Conservation (phyloP, 1,140 invertebrate genomes). For the Calephelis virginiensis region DNA sequence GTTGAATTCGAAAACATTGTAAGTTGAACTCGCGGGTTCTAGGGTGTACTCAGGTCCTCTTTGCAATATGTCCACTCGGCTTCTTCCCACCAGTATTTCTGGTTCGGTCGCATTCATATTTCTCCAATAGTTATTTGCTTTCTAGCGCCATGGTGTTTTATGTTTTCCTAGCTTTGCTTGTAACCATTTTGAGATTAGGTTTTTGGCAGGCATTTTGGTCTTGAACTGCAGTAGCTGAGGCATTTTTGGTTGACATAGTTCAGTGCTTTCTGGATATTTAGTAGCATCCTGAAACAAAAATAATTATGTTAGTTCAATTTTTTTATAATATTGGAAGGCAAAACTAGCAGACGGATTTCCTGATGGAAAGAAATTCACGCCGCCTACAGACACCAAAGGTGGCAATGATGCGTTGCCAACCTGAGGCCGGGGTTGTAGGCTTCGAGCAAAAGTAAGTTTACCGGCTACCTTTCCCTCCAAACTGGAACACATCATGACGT, state of each 20-base stretch:
- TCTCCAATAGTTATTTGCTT: slow-evolving; percentile 56
- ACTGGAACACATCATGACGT: too few relatives aligned
- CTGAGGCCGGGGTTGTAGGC: too few relatives aligned
- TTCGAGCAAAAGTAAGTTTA: too few relatives aligned
- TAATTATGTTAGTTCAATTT: background rate
- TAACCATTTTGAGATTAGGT: slow-evolving; percentile 71
- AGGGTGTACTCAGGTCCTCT: slow-evolving; percentile 56
- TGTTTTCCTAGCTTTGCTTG: slow-evolving; percentile 68
- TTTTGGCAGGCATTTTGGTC: slow-evolving; percentile 68
- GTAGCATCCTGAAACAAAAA: slow-evolving; percentile 53
- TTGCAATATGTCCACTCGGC: slow-evolving; percentile 60
- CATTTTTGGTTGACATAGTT: slow-evolving; percentile 62
- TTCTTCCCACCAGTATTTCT: slow-evolving; percentile 62
- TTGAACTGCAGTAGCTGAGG: slow-evolving; percentile 50
- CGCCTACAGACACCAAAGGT: too few relatives aligned
- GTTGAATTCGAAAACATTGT: slow-evolving; percentile 59
- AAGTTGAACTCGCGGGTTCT: slow-evolving; percentile 38
- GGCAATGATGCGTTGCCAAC: too few relatives aligned
- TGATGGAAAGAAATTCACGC: too few relatives aligned
- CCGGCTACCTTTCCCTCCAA: too few relatives aligned
- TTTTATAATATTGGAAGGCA: too few relatives aligned
- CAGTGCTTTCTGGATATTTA: slow-evolving; percentile 30
- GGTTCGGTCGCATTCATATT: slow-evolving; percentile 71
- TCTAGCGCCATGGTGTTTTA: slow-evolving; percentile 69
- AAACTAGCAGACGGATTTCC: too few relatives aligned